A percentile compares a stretch with the other conserved stretches of the same genome.
phyloP scores from a whole-genome alignment of 2,113 vertebrate genomes.

The Loxodonta africana region DNA sequence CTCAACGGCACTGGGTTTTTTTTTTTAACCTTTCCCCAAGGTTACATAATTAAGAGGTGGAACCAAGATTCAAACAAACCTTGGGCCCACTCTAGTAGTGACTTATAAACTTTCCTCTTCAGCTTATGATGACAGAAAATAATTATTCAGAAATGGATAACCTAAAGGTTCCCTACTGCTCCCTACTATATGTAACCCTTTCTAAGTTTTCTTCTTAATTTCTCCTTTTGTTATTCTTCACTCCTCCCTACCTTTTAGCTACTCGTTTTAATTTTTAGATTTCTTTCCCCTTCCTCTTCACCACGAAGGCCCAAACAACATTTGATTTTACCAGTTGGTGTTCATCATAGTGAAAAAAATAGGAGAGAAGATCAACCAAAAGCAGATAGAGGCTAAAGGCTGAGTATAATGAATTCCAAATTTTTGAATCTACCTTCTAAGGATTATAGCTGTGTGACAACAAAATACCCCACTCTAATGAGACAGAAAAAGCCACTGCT shows the following conservation, averaged over 20 bases:
- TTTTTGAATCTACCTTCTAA: background rate
- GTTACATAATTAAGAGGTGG: background rate
- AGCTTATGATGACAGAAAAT: background rate
- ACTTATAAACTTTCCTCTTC: background rate
- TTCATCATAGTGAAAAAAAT: background rate
- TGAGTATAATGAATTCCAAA: background rate
- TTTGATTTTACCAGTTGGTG: background rate
- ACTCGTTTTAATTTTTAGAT: background rate
- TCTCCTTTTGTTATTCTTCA: background rate
- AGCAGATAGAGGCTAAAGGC: background rate
- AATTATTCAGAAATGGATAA: background rate
- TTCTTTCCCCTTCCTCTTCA: background rate
- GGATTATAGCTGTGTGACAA: background rate
- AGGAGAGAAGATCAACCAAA: background rate
- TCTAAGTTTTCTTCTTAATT: constrained; percentile 42
- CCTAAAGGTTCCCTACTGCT: background rate
- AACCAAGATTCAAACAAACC: background rate
- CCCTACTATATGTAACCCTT: background rate
- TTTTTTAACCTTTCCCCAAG: background rate
- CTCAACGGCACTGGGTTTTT: too few relatives aligned
- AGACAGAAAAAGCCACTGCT: background rate
- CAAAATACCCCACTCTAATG: background rate
- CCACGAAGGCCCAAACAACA: background rate
- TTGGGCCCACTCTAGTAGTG: background rate
- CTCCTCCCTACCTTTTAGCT: background rate